phyloP scores from a whole-genome alignment of 2,888 invertebrate genomes.

The Rhodophaea formosa region DNA sequence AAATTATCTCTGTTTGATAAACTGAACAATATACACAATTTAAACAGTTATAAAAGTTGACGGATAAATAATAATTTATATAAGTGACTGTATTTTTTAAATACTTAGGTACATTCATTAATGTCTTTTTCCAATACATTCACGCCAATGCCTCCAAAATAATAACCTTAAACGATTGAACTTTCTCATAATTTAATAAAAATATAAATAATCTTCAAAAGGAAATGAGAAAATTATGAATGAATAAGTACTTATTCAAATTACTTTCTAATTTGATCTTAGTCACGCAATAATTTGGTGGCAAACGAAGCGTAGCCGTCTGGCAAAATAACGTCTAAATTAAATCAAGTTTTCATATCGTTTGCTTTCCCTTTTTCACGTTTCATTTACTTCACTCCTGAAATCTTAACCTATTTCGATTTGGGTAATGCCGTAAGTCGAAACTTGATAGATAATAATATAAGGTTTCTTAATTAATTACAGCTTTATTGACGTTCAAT shows the following conservation, averaged over 20 bases:
- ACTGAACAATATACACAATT: too few relatives aligned
- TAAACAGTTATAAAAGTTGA: too few relatives aligned
- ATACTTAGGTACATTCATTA: too few relatives aligned
- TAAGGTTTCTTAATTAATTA: too few relatives aligned
- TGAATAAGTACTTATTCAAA: background rate
- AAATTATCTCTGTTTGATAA: too few relatives aligned
- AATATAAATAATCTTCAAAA: slow-evolving; percentile 24
- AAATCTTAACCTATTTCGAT: background rate
- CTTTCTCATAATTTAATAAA: slow-evolving; percentile 17
- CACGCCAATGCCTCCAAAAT: too few relatives aligned
- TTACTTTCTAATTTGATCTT: background rate
- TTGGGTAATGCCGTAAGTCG: background rate
- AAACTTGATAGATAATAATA: too few relatives aligned
- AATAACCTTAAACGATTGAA: background rate
- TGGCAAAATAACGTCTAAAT: background rate
- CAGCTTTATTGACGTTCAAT: too few relatives aligned
- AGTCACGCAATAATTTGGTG: background rate
- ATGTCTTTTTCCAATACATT: too few relatives aligned
- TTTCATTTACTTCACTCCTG: background rate
- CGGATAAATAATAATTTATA: too few relatives aligned
- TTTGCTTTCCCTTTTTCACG: background rate
- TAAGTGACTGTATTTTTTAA: too few relatives aligned
- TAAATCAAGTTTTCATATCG: background rate
- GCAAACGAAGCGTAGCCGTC: background rate
- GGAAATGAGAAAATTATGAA: background rate